Evolutionary conservation across 2,113 vertebrate genomes (phyloP).

Genomic region (Esox niger): DNA sequence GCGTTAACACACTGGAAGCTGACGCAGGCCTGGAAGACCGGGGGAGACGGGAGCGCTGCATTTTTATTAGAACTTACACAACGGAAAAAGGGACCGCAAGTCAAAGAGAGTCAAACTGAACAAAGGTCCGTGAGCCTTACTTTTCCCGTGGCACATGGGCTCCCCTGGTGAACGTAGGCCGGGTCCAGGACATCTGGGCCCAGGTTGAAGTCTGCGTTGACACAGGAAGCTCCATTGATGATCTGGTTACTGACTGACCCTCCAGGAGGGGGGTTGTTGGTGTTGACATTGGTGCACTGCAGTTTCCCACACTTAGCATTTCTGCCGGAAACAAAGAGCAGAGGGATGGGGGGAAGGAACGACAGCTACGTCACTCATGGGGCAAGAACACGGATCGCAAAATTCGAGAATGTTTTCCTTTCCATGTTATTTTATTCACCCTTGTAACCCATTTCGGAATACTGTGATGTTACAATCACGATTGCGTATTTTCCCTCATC

Average conservation of each 20-base stretch:
- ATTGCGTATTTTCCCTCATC: no score
- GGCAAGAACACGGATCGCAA: background rate
- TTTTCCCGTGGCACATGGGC: conserved; percentile 76
- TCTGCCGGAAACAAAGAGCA: conserved; percentile 53
- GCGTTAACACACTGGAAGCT: conserved; percentile 76
- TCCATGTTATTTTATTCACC: no score
- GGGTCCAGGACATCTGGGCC: conserved; percentile 84
- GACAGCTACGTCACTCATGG: no score
- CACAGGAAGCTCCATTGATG: conserved; percentile 48
- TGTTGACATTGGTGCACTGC: conserved; percentile 75
- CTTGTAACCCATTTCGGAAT: no score
- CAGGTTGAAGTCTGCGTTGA: conserved; percentile 79
- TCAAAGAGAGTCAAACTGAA: background rate
- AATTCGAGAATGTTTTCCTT: background rate
- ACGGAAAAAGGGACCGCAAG: no score
- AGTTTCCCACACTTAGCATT: conserved; percentile 83
- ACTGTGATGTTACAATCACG: no score
- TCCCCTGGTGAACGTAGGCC: conserved; percentile 78
- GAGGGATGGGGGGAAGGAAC: background rate
- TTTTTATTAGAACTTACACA: no score
- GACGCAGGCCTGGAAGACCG: conserved; percentile 75
- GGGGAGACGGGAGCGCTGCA: background rate
- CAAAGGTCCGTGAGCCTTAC: conserved; percentile 50
- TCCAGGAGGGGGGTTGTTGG: conserved; percentile 44
- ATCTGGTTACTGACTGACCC: conserved; percentile 42